These are phyloP conservation scores for Lottia scabra DNA, from an alignment of 2,888 invertebrate species.

Conservation along the genomic window DNA sequence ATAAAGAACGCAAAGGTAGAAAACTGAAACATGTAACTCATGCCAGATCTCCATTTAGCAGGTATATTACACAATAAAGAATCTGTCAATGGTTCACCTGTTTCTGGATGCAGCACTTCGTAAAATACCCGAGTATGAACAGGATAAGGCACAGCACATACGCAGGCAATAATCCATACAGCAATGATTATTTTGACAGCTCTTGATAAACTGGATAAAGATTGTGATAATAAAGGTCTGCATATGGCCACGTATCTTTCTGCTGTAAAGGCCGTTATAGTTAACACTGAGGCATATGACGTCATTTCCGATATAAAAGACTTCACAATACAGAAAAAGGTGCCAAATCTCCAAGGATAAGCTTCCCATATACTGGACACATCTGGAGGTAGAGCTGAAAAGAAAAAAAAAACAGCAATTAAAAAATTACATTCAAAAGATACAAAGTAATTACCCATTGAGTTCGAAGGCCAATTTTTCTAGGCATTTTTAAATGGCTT, in stretches of 20 bases:
- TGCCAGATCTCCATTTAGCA: constrained; percentile 41
- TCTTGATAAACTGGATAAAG: constrained; percentile 85
- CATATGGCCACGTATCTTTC: constrained; percentile 91
- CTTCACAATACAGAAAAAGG: constrained; percentile 69
- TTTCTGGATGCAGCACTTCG: constrained; percentile 42
- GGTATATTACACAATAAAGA: constrained; percentile 63
- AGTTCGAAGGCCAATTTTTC: too few relatives aligned
- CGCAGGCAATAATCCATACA: constrained; percentile 82
- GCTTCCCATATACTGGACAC: constrained; percentile 70
- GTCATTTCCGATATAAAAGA: constrained; percentile 74
- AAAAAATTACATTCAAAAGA: too few relatives aligned
- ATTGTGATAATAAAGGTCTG: constrained; percentile 85
- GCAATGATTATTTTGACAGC: constrained; percentile 82
- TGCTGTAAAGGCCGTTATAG: constrained; percentile 91
- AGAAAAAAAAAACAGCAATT: constrained; percentile 7
- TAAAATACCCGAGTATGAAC: constrained; percentile 57
- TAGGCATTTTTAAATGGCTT: too few relatives aligned
- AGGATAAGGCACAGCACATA: constrained; percentile 75
- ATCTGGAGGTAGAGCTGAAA: constrained; percentile 70
- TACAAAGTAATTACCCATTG: too few relatives aligned
- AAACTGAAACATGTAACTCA: constrained; percentile 77
- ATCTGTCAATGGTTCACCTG: constrained; percentile 44
- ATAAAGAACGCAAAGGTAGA: constrained; percentile 88
- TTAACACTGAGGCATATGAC: constrained; percentile 89
- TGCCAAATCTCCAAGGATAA: constrained; percentile 70